Base-by-base conservation (phyloP, 2,113 vertebrate genomes). In the Sylvilagus bachmani region DNA sequence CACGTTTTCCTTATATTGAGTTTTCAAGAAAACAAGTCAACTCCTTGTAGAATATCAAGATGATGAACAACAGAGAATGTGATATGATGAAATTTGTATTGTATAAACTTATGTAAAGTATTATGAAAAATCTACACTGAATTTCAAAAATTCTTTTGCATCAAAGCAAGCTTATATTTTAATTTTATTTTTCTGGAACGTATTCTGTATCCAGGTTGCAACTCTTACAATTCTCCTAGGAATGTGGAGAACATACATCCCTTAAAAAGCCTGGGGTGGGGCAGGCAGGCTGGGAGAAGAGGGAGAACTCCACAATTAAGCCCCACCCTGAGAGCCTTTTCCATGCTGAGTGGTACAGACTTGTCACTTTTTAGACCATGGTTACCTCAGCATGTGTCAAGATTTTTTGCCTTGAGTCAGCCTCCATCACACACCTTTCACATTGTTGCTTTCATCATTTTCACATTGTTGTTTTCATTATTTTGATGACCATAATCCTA, bases 11-110 rank as follows among this genome's bases (percentile, higher is more conserved):
- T 90, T 49, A 58, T 29, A 74, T 53, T 75, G 51, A 69, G 51
- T 62, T 90, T 64, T 61, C 71, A 86, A 95, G 64, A 74, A 92
- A 93, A 49, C 22, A 86, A 74, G 24, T 51, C 16, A 71, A 13
- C 6, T 86, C 10, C 51, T 71, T 91, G 90, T 61, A 53, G 55
- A 53, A 94, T 91, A 82, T 10, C 31, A 69, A 95, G 31, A 69
- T n/a, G 25, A 86, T 36, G 64, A 83, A 58, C 9, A 3, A 38
- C 6, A 88, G 70, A 58, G 3, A 71, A 58, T 9, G 9, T 24
- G 6, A 83, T 31, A 10, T 2, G 64, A 10, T 2, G 64, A 84
- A 12, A 21, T 69, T 82, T 70, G 58, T 12, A 89, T 22, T 19
- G 9, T 0, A 0, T 49, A 12, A 2, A 19, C 5, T 58, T 58